A percentile compares a stretch with the other conserved stretches of the same genome.
These are phyloP conservation scores for Anarrhichthys ocellatus DNA, from an alignment of 2,113 vertebrate genomes.

Conservation along the genomic window DNA sequence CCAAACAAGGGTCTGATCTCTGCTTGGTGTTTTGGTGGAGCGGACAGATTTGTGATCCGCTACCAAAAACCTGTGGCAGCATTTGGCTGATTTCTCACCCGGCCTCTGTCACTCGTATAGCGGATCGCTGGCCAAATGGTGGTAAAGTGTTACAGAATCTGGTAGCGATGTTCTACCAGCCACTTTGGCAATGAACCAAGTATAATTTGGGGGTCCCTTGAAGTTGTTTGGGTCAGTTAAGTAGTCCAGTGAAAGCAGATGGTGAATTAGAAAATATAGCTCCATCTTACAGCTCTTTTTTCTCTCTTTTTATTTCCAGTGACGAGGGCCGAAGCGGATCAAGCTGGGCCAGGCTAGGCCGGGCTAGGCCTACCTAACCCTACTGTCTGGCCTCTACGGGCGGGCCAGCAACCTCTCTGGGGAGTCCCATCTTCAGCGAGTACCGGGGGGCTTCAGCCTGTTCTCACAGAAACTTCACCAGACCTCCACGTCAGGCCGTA, in stretches of 20 bases:
- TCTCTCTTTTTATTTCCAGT: conserved; percentile 51
- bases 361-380: conserved; percentile 53
- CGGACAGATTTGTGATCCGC: conserved; percentile 14
- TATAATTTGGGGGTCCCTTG: background rate
- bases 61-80: background rate
- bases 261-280: background rate
- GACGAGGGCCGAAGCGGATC: conserved; percentile 40
- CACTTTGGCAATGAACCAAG: background rate
- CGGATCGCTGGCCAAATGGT: conserved; percentile 15
- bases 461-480: background rate
- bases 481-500: conserved; percentile 12
- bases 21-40: background rate
- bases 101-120: conserved; percentile 9
- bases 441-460: background rate
- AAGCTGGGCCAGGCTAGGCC: conserved; percentile 52
- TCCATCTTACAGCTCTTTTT: conserved; percentile 5
- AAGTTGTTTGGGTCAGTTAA: background rate
- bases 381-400: conserved; percentile 47
- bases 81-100: conserved; percentile 20
- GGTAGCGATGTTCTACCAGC: background rate
- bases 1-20: background rate
- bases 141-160: conserved; percentile 9
- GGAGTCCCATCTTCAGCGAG: background rate
- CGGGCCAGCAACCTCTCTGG: conserved; percentile 16
- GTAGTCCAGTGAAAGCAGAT: conserved; percentile 6